Evolutionary conservation across 2,797 vertebrate species (phyloP).

Genomic region (Galagoides demidoff): DNA sequence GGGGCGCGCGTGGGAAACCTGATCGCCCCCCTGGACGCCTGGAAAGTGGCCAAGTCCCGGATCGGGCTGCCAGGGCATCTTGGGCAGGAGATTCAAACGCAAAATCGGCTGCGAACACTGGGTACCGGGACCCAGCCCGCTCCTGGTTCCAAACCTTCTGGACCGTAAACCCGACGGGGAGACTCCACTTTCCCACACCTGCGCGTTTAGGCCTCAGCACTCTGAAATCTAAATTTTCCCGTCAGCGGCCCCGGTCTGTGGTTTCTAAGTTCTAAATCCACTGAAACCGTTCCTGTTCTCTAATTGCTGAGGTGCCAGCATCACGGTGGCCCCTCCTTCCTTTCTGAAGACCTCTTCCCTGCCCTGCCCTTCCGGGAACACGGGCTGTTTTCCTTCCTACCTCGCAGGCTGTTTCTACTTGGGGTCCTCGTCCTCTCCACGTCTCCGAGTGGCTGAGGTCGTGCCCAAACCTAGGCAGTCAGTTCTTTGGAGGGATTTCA

Average conservation of each 20-base stretch:
- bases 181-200: not conserved
- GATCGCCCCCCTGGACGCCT: not conserved
- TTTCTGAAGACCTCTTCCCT: not conserved
- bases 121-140: not conserved
- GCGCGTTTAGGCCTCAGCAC: not conserved
- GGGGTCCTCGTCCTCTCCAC: not conserved
- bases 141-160: accelerated
- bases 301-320: not conserved
- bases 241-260: not conserved
- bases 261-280: not conserved
- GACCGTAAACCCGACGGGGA: not conserved
- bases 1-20: not conserved
- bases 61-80: not conserved
- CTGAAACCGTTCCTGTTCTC: not conserved
- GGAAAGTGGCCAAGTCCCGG: not conserved
- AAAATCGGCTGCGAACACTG: not conserved
- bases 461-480: accelerated
- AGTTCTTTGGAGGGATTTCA: not conserved
- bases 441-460: not conserved
- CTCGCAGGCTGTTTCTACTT: too few species aligned
- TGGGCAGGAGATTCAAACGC: not conserved
- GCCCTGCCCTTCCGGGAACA: not conserved
- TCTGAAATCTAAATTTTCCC: not conserved
- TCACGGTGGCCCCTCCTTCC: accelerated
- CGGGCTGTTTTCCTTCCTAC: accelerated